These are phyloP conservation scores for Eupithecia abbreviata DNA, from an alignment of 2,888 invertebrate genomes.

Conservation along the genomic window DNA sequence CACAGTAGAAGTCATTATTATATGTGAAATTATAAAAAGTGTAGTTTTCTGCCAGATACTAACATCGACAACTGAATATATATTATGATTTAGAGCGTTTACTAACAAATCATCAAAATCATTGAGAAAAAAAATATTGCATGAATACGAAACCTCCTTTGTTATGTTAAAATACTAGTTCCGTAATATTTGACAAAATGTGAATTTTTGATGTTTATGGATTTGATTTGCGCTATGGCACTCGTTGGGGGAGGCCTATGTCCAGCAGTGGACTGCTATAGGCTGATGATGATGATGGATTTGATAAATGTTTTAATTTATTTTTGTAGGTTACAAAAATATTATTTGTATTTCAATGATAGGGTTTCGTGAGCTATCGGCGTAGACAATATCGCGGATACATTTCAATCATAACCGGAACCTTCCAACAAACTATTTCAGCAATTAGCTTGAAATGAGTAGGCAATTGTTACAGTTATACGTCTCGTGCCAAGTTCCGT, in stretches of 20 bases:
- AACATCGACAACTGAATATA: neutral
- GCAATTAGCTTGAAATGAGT: conserved; percentile 19
- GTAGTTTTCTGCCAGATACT: neutral
- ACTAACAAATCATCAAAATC: neutral
- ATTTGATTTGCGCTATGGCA: no score
- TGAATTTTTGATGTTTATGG: neutral
- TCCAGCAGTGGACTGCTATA: no score
- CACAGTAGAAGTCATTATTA: neutral
- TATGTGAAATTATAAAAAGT: neutral
- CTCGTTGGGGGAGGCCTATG: no score
- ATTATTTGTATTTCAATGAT: neutral
- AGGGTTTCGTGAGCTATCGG: neutral
- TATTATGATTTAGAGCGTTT: neutral
- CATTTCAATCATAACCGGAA: neutral
- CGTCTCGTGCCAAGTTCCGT: conserved; percentile 55
- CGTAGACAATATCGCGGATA: neutral
- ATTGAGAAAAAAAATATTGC: neutral
- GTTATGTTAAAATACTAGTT: neutral
- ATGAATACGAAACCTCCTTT: neutral
- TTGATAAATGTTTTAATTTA: neutral
- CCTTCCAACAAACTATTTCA: conserved; percentile 14
- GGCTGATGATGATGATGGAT: no score
- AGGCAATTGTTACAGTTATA: conserved; percentile 19
- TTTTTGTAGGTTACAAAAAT: neutral
- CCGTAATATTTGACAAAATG: neutral